Evolutionary conservation across 2,113 vertebrate genomes (phyloP), one percentile per base, ranked within the genome.

Genomic region (Muntiacus reevesi): DNA sequence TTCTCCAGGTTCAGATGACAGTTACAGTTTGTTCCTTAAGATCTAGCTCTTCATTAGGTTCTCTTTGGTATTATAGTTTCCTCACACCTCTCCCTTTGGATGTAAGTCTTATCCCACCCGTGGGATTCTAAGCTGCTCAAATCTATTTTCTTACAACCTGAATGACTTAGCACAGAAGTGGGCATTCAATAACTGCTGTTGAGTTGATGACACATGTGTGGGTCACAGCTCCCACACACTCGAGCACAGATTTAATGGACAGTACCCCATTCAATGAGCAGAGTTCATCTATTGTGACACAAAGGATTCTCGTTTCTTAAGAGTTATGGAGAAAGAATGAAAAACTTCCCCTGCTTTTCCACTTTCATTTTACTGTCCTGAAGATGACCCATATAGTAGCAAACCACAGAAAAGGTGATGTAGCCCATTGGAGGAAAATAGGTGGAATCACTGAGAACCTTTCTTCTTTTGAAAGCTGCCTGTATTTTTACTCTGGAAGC

Each of bases 261-360:
- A 92, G 55, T 21, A 57, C 43, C 45, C 28, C 5, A 84, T 28
- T 94, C 76, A 95, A 17, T 30, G 60, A 97, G 64, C 21, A 62
- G 43, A 95, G 59, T 87, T 60, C 21, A 36, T 89, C 30, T 7
- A 43, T 86, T 90, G 19, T 92, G 55, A 82, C 50, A 91, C 74
- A 91, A 87, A 64, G 55, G 15, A 91, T 82, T 94, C 82, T 91
- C 43, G 5, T 97, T 96, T 92, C 52, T 95, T 94, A n/a, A 82
- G 86, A 62, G 71, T 79, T 13, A 88, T 86, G 52, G 67, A 87
- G 47, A 55, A 79, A 96, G 94, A 74, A 54, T 52, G 16, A 83
- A 71, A 45, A 78, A 15, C 36, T 6, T 71, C 1, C 33, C 21
- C 6, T 13, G 15, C 6, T 94, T 64, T 96, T 85, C 28, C 5